These are phyloP conservation scores for Thumatha senex DNA, from an alignment of 2,888 invertebrate genomes.

Conservation along the genomic window DNA sequence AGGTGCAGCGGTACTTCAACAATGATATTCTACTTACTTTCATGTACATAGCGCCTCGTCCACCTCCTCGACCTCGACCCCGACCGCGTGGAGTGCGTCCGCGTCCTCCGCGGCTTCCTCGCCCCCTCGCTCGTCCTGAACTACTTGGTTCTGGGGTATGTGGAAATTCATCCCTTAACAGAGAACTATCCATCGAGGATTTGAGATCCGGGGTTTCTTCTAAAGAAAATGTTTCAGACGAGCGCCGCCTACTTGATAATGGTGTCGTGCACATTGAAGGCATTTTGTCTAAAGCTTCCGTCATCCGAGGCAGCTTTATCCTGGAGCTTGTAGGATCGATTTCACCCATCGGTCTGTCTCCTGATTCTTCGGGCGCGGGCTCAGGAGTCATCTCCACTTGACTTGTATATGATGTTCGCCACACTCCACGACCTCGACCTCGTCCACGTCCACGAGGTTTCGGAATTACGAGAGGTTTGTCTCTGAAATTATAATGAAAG, in stretches of 20 bases:
- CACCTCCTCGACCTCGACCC: slow-evolving; percentile 71
- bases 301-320: slow-evolving; percentile 75
- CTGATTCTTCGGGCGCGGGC: slow-evolving; percentile 17
- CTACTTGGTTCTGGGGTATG: slow-evolving; percentile 51
- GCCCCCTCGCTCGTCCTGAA: slow-evolving; percentile 36
- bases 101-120: slow-evolving; percentile 46
- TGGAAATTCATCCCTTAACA: slow-evolving; percentile 49
- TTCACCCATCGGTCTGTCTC: slow-evolving; percentile 29
- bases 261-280: slow-evolving; percentile 63
- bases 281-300: slow-evolving; percentile 73
- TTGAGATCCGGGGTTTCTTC: slow-evolving; percentile 49
- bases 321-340: slow-evolving; percentile 75
- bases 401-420: slow-evolving; percentile 38
- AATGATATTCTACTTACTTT: slow-evolving; percentile 36
- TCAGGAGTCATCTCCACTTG: slow-evolving; percentile 29
- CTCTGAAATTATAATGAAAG: slow-evolving; percentile 50
- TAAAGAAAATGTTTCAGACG: slow-evolving; percentile 46
- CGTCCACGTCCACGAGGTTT: slow-evolving; percentile 65
- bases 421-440: slow-evolving; percentile 66
- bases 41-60: slow-evolving; percentile 63
- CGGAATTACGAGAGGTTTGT: slow-evolving; percentile 63
- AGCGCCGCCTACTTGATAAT: slow-evolving; percentile 59
- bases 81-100: slow-evolving; percentile 52
- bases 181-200: slow-evolving; percentile 34
- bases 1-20: no score